A percentile compares a stretch with the other conserved stretches of the same genome.
Conservation (phyloP, 1,140 invertebrate species). For the Hydropsyche tenuis region DNA sequence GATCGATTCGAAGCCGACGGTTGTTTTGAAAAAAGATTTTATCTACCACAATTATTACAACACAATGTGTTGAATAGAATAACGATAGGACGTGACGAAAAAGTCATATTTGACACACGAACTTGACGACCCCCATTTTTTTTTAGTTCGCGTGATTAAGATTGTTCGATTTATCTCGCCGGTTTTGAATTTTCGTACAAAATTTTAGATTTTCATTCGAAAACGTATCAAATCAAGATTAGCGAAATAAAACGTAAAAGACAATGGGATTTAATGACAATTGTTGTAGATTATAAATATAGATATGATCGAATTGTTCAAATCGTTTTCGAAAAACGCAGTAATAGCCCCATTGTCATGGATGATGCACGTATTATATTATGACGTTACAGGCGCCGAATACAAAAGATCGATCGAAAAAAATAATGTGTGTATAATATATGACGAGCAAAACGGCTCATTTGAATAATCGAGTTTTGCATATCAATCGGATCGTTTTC, state of each 20-base stretch:
- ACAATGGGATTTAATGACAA: constrained; percentile 25
- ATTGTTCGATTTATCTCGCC: too few relatives aligned
- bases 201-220: not conserved
- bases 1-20: not conserved
- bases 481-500: too few relatives aligned
- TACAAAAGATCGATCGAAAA: too few relatives aligned
- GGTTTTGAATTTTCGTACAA: too few relatives aligned
- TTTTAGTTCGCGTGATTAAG: too few relatives aligned
- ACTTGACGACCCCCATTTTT: too few relatives aligned
- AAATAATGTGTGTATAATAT: too few relatives aligned
- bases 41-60: constrained; percentile 6
- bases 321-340: constrained; percentile 9
- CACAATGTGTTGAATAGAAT: not conserved
- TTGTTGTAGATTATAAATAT: constrained; percentile 14
- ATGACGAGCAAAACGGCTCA: too few relatives aligned
- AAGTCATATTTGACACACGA: not conserved
- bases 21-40: not conserved
- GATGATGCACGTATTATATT: constrained; percentile 25
- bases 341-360: constrained; percentile 31
- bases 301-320: constrained; percentile 17
- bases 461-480: too few relatives aligned
- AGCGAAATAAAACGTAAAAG: not conserved
- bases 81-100: not conserved
- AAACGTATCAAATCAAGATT: constrained; percentile 6
- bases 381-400: constrained; percentile 13